Evolutionary conservation across 92 coral and sea anemone species (phyloP), one percentile per base, ranked within the genome.

Genomic region (Diadumene lineata): DNA sequence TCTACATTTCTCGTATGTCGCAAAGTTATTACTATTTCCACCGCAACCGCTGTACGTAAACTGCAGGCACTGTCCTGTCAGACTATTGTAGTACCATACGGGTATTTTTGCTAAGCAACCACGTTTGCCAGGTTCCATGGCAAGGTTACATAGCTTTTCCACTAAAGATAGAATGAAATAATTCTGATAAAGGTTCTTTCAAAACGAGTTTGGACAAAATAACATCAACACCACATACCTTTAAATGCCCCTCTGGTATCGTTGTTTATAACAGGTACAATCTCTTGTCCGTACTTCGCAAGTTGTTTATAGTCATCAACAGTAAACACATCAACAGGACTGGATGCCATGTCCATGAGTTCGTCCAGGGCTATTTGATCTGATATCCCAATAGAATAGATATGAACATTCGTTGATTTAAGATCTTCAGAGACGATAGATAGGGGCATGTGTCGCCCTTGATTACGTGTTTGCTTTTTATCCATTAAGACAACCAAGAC

Each of bases 1-100:
- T 69, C 85, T 73, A 74, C 92, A 87, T 60, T 78, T 78, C 32
- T 79, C 82, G 30, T 79, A 69, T 8, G 88, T 77, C 18, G 85
- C 82, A 61, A 87, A 87, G 85, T 87, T 87, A 68, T 87, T 87
- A 31, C 79, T 79, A 65, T 87, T 87, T 28, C 92, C 92, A 43
- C 92, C 92, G 34, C 92, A 87, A 44, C 92, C 92, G 70, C 82
- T 87, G 79, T 82, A 87, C 43, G 72, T 62, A 56, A 87, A 87
- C 32, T 66, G 79, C 60, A 67, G 88, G 53, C 92, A 87, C 72
- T 79, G 88, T 10, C 92, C 88, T 1, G 77, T 32, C 30, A 25
- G 1, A 1, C 85, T 85, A 34, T 87, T 83, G 66, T 72, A 87
- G 67, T 87, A 79, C 74, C 78, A 79, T 7, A 82, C 81, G 1